Evolutionary conservation across 2,797 vertebrate genomes (phyloP).

Genomic region (Propithecus deckenii): DNA sequence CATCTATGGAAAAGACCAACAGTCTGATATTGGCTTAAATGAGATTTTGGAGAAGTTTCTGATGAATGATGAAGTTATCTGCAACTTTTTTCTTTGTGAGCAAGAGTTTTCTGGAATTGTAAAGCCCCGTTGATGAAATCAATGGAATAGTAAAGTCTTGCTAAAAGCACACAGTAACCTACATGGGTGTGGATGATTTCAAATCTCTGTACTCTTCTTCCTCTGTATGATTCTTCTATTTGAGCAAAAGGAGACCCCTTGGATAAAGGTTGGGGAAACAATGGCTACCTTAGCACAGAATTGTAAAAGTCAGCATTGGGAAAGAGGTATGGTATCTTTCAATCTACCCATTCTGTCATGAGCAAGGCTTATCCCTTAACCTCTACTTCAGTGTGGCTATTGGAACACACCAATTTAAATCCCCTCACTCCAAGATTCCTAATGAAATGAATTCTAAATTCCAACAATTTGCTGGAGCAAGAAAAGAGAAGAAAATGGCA

Average conservation of each 20-base stretch:
- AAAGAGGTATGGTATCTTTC: neutral
- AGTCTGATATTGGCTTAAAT: neutral
- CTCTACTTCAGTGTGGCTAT: neutral
- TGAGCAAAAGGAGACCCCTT: neutral
- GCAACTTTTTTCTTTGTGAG: neutral
- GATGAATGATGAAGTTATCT: neutral
- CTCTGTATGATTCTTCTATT: neutral
- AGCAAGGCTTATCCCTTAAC: neutral
- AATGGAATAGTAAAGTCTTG: neutral
- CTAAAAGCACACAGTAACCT: neutral
- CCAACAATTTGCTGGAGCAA: neutral
- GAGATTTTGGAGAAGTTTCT: neutral
- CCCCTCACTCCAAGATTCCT: neutral
- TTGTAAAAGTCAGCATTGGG: neutral
- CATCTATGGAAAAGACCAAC: neutral
- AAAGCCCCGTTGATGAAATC: neutral
- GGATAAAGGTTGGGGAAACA: neutral
- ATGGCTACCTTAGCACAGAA: neutral
- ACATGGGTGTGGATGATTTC: neutral
- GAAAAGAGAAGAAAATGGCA: neutral
- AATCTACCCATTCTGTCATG: neutral
- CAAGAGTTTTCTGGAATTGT: neutral
- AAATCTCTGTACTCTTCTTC: neutral
- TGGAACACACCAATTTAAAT: neutral
- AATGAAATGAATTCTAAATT: slow-evolving; percentile 48